Percentiles rank a stretch among this genome's conserved stretches.
Conservation (phyloP, 1,140 invertebrate genomes). For the Scaptomyza pallida region DNA sequence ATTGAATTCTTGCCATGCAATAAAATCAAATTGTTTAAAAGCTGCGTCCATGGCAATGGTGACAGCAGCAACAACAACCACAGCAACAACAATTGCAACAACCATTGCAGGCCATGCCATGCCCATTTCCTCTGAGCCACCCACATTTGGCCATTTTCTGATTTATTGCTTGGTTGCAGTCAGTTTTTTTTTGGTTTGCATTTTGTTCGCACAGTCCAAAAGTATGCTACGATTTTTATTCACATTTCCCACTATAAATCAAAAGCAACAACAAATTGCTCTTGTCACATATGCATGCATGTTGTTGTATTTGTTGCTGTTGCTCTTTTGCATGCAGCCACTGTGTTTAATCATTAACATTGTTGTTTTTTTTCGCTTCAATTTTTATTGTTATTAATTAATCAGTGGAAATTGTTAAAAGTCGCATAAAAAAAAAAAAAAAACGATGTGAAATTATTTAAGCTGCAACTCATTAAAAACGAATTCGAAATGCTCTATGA, state of each 20-base stretch:
- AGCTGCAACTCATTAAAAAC: conserved; percentile 2
- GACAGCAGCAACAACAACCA: conserved; percentile 19
- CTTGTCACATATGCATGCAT: conserved; percentile 1
- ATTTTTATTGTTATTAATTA: conserved; percentile 82
- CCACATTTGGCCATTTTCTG: conserved; percentile 64
- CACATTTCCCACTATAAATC: conserved; percentile 78
- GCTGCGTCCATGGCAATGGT: conserved; percentile 54
- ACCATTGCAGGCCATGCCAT: conserved; percentile 29
- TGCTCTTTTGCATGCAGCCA: conserved; percentile 48
- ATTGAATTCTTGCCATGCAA: conserved; percentile 73
- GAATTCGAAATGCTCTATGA: conserved; percentile 3
- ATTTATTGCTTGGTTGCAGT: not conserved
- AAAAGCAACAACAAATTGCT: conserved; percentile 69
- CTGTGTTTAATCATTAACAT: conserved; percentile 74
- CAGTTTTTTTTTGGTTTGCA: conserved; percentile 32
- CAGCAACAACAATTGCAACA: conserved; percentile 18
- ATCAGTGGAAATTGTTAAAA: conserved; percentile 71
- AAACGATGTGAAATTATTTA: conserved; percentile 26
- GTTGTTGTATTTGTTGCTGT: conserved; percentile 43
- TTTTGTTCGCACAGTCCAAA: conserved; percentile 48
- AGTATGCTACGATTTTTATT: conserved; percentile 63
- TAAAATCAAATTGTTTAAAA: conserved; percentile 76
- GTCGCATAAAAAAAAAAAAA: conserved; percentile 29
- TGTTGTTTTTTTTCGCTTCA: conserved; percentile 42
- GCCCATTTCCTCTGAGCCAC: conserved; percentile 42